Conservation (phyloP, 1,140 invertebrate species). For the Orussus abietinus region DNA sequence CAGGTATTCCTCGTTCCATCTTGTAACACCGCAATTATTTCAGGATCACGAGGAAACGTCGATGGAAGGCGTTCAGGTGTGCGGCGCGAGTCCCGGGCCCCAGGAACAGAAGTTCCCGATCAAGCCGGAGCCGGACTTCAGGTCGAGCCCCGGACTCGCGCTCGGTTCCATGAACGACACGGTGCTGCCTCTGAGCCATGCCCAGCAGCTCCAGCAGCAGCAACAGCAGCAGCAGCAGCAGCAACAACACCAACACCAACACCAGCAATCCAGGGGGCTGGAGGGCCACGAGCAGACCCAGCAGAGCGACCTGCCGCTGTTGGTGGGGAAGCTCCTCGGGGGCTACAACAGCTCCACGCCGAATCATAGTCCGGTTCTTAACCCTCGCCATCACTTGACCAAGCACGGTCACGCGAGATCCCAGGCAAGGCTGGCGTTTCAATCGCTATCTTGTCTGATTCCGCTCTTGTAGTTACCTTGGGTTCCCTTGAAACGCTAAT, state of each 20-base stretch:
- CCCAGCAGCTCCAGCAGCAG: conserved; percentile 38
- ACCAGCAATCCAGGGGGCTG: conserved; percentile 32
- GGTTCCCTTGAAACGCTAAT: no score
- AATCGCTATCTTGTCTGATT: neutral
- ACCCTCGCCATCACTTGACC: conserved; percentile 57
- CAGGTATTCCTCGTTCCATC: no score
- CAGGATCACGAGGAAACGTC: conserved; percentile 53
- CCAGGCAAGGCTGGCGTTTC: no score
- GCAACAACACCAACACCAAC: conserved; percentile 29
- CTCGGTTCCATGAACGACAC: conserved; percentile 40
- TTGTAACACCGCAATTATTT: conserved; percentile 29
- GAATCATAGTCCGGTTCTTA: conserved; percentile 63
- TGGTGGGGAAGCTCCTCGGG: conserved; percentile 63
- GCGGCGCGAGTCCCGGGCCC: conserved; percentile 43
- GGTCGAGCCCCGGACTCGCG: conserved; percentile 42
- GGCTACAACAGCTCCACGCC: conserved; percentile 60
- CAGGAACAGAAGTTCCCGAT: conserved; percentile 48
- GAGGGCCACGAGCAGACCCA: conserved; percentile 42
- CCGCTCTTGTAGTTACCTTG: no score
- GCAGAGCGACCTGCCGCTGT: conserved; percentile 56
- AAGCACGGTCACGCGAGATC: conserved; percentile 51
- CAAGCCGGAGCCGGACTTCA: conserved; percentile 48
- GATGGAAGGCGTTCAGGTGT: conserved; percentile 55
- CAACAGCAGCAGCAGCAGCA: conserved; percentile 30
- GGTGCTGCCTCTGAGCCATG: conserved; percentile 34